Percentiles rank a stretch among this genome's conserved stretches.
Evolutionary conservation across 2,113 vertebrate species (phyloP).

Genomic region (Budorcas taxicolor): DNA sequence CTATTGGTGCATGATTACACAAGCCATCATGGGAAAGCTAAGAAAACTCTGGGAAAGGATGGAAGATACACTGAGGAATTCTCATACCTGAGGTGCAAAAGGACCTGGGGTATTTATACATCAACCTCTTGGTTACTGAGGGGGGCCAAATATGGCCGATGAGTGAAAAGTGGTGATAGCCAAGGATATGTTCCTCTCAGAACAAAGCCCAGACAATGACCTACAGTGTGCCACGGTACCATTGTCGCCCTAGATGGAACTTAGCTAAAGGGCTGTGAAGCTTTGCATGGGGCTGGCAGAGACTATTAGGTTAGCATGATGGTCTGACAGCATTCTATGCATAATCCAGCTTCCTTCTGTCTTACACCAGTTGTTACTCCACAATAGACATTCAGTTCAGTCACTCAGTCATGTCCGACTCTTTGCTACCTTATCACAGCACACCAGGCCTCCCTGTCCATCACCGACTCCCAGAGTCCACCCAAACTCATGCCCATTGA

Average conservation of each 20-base stretch:
- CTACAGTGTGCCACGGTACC: fast-evolving
- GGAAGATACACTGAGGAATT: not conserved
- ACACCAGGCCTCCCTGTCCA: not conserved
- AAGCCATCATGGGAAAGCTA: not conserved
- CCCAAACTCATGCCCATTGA: not conserved
- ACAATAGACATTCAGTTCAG: not conserved
- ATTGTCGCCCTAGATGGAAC: not conserved
- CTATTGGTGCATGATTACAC: too few relatives aligned
- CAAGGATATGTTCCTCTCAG: not conserved
- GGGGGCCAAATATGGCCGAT: not conserved
- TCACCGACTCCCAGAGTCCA: not conserved
- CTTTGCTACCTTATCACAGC: not conserved
- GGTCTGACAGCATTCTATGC: not conserved
- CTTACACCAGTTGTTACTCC: not conserved
- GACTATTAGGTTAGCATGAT: not conserved
- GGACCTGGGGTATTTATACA: not conserved
- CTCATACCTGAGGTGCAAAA: not conserved
- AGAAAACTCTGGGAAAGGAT: not conserved
- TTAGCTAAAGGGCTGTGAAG: not conserved
- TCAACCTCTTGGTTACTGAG: not conserved
- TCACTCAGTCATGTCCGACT: not conserved
- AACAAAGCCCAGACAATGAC: not conserved
- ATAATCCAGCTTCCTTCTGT: not conserved
- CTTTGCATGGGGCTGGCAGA: not conserved
- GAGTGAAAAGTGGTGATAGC: not conserved